Percentiles rank a stretch among this genome's conserved stretches.
phyloP scores from a whole-genome alignment of 2,888 invertebrate species.

The Iphiclides podalirius region DNA sequence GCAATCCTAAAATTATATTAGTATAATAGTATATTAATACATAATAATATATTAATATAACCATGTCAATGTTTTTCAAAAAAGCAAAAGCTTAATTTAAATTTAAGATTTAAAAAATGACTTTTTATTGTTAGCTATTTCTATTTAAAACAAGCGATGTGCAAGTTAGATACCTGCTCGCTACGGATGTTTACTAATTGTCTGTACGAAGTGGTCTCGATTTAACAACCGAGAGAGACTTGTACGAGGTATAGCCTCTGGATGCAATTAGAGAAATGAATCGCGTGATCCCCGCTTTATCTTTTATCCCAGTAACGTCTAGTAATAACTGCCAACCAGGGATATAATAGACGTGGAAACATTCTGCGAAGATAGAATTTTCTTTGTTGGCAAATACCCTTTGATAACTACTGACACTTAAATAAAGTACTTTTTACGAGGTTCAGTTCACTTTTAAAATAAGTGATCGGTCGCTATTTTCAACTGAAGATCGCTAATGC shows the following conservation, averaged over 20 bases:
- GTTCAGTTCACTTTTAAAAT: constrained; percentile 2
- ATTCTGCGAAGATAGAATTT: constrained; percentile 43
- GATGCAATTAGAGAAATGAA: constrained; percentile 64
- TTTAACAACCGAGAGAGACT: constrained; percentile 32
- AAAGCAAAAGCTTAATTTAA: no score
- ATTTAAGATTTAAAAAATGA: no score
- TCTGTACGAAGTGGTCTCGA: constrained; percentile 32
- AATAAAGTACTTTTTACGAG: constrained; percentile 6
- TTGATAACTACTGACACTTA: constrained; percentile 21
- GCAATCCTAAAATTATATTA: no score
- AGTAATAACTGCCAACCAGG: constrained; percentile 50
- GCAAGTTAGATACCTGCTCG: constrained; percentile 12
- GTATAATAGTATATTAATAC: no score
- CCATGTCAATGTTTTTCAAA: no score
- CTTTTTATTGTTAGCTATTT: no score
- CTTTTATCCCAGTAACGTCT: constrained; percentile 50
- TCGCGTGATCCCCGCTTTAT: constrained; percentile 61
- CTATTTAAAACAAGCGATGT: no score
- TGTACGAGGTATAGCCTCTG: constrained; percentile 40
- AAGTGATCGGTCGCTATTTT: background rate
- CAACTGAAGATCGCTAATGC: background rate
- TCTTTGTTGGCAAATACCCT: constrained; percentile 45
- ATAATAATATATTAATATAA: no score
- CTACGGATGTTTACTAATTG: constrained; percentile 22
- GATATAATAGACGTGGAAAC: constrained; percentile 49